Percentiles rank a stretch among this genome's conserved stretches.
Evolutionary conservation across 2,113 vertebrate species (phyloP).

Genomic region (Rattus rattus): DNA sequence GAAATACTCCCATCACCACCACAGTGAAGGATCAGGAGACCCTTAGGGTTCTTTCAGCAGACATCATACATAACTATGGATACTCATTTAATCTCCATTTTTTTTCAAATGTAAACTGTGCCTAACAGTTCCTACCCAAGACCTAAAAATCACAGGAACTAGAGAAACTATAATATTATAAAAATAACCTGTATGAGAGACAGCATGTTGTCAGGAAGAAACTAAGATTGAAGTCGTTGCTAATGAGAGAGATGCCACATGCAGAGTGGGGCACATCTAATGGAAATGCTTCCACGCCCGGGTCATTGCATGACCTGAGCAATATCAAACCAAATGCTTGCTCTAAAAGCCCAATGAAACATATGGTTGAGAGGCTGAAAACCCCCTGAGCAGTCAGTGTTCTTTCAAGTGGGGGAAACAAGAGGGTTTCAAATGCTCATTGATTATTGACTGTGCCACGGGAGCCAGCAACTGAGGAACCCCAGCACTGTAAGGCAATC

Average conservation of each 20-base stretch:
- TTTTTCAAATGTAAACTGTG: background rate
- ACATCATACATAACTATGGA: background rate
- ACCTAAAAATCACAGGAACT: background rate
- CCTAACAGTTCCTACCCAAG: background rate
- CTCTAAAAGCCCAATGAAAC: background rate
- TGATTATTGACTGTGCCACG: background rate
- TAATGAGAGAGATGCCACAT: constrained; percentile 9
- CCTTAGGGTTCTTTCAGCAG: background rate
- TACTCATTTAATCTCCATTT: background rate
- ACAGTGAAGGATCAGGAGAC: background rate
- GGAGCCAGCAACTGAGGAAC: background rate
- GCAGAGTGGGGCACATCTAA: background rate
- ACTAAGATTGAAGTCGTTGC: constrained; percentile 23
- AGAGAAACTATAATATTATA: constrained; percentile 1
- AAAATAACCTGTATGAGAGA: constrained; percentile 13
- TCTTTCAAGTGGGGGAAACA: constrained; percentile 50
- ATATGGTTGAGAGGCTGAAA: background rate
- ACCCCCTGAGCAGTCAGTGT: background rate
- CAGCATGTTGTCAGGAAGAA: constrained; percentile 12
- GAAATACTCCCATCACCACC: background rate
- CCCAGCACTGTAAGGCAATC: background rate
- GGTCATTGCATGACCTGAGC: background rate
- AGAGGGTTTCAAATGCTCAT: background rate
- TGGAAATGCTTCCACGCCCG: background rate
- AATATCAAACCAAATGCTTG: constrained; percentile 5